Conservation (phyloP, 1,140 invertebrate species). For the Tyrophagus putrescentiae region DNA sequence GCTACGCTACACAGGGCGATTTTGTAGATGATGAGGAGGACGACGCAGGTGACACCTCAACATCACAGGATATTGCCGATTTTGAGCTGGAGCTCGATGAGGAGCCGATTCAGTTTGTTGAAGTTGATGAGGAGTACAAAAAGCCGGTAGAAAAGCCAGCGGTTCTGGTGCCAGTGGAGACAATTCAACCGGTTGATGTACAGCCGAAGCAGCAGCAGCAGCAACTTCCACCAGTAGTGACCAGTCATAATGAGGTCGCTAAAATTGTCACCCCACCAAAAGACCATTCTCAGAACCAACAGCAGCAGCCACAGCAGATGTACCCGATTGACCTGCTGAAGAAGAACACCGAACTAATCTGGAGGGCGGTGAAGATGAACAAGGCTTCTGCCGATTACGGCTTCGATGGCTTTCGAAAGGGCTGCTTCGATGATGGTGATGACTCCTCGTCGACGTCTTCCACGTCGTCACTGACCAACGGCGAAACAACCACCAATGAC, state of each 20-base stretch:
- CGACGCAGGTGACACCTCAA: conserved; percentile 25
- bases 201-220: not conserved
- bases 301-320: not conserved
- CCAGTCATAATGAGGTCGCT: not conserved
- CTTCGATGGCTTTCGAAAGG: conserved; percentile 13
- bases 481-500: not conserved
- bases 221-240: not conserved
- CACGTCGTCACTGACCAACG: not conserved
- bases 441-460: not conserved
- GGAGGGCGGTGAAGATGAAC: not conserved
- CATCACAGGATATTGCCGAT: conserved; percentile 28
- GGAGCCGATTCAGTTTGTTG: conserved; percentile 11
- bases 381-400: conserved; percentile 1
- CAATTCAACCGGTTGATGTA: not conserved
- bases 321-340: not conserved
- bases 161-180: not conserved
- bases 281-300: not conserved
- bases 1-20: no score
- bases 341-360: not conserved
- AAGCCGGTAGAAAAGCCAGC: not conserved
- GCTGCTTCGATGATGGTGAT: conserved; percentile 10
- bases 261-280: not conserved
- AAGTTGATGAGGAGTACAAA: conserved; percentile 12
- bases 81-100: conserved; percentile 26
- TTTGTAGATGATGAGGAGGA: conserved; percentile 13